phyloP scores from a whole-genome alignment of 2,888 invertebrate genomes.

The Hydrotaea cyrtoneurina region DNA sequence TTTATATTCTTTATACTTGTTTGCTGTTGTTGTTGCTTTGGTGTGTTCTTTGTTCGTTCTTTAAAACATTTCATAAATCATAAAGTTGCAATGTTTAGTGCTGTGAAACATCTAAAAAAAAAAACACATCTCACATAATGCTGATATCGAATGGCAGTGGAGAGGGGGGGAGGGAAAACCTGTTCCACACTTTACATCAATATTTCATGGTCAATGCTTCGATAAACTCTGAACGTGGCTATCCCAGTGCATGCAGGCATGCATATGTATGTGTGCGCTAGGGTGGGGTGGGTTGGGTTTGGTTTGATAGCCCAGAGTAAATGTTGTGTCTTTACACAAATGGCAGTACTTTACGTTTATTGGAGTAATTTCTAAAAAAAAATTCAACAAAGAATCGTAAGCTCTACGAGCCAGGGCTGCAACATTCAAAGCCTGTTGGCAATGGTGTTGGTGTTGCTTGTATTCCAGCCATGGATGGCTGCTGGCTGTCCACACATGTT shows the following conservation, averaged over 20 bases:
- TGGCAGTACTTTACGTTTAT: conserved; percentile 30
- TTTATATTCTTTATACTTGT: background rate
- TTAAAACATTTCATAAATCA: conserved; percentile 30
- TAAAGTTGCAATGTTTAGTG: conserved; percentile 4
- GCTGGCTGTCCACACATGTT: too few relatives aligned
- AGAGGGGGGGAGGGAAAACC: background rate
- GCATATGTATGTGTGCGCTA: background rate
- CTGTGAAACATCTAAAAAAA: background rate
- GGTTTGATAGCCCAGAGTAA: background rate
- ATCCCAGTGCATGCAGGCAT: background rate
- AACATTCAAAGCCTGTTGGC: background rate
- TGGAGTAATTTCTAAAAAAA: conserved; percentile 23
- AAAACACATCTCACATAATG: background rate
- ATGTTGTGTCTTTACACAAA: conserved; percentile 17
- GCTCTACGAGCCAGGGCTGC: background rate
- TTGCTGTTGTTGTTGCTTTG: too few relatives aligned
- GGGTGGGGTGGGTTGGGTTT: background rate
- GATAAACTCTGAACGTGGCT: conserved; percentile 20
- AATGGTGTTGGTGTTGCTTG: background rate
- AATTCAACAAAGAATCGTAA: conserved; percentile 4
- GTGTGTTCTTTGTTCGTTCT: background rate
- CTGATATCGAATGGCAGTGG: background rate
- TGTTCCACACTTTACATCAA: conserved; percentile 46
- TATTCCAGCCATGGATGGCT: too few relatives aligned
- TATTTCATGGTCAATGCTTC: conserved; percentile 68